Conservation (phyloP, 2,888 invertebrate species). For the Diachrysia chrysitis region DNA sequence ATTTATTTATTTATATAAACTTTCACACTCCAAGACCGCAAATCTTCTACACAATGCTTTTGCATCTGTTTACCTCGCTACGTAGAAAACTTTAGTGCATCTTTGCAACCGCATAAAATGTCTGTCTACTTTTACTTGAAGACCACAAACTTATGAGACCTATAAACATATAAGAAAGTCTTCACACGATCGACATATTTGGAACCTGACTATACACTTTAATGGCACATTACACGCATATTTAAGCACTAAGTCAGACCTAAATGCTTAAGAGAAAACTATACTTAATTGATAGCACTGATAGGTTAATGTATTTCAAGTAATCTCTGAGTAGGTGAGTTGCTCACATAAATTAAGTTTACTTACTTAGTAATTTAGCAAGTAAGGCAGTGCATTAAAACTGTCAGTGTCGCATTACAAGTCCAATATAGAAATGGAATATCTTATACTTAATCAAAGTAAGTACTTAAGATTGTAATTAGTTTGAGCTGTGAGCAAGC, state of each 20-base stretch:
- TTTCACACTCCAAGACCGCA: slow-evolving; percentile 68
- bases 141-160: slow-evolving; percentile 38
- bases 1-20: too few species aligned
- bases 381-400: slow-evolving; percentile 3
- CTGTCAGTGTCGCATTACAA: not conserved
- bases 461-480: not conserved
- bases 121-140: slow-evolving; percentile 42
- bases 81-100: slow-evolving; percentile 32
- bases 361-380: not conserved
- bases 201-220: slow-evolving; percentile 40
- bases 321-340: not conserved
- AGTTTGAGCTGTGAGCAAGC: too few species aligned
- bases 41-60: slow-evolving; percentile 63
- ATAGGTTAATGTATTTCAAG: not conserved
- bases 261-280: slow-evolving; percentile 3
- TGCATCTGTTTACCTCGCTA: slow-evolving; percentile 33
- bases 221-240: slow-evolving; percentile 35
- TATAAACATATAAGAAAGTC: slow-evolving; percentile 39
- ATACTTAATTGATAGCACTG: not conserved
- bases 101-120: slow-evolving; percentile 33
- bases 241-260: slow-evolving; percentile 18
- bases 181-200: slow-evolving; percentile 54
- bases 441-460: not conserved
- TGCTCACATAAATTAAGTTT: not conserved
- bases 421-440: not conserved